Evolutionary conservation across 2,113 vertebrate species (phyloP), one percentile per base, ranked within the genome.

Genomic region (Xerus inauris): DNA sequence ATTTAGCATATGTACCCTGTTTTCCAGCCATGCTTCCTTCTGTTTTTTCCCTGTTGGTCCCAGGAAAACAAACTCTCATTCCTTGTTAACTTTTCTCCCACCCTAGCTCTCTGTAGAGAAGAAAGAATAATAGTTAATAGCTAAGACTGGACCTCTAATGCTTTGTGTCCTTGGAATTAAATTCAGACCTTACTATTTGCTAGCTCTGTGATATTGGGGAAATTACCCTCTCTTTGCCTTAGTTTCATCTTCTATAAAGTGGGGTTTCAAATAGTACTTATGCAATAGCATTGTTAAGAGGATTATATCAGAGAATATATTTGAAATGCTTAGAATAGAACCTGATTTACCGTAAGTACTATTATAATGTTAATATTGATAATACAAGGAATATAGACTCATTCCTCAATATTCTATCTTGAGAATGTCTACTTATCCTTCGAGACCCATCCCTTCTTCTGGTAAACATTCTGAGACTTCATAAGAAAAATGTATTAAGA

Each of bases 81-180:
- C 9, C 35, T 71, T 47, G 6, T 6, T 28, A 4, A 49, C 14
- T n/a, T 35, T 51, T 75, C 1, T 1, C 8, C 12, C 16, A 8
- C 1, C 3, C 4, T 1, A 26, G 14, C 0, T n/a, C 42, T 11
- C 32, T 10, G 2, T 45, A 40, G 1, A 87, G 10, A 26, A 45
- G 7, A 73, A 40, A 64, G 20, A 54, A 1, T 64, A 22, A 20
- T 19, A 20, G 40, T n/a, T 51, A 77, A 40, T 47, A 67, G 16
- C 62, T 57, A 73, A 81, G 28, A 49, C 49, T 75, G 14, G 11
- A 38, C n/a, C 5, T 28, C 40, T 54, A 3, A 30, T 47, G 59
- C 14, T 47, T 65, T 35, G 51, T 57, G 65, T 67, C 32, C 19
- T 26, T 76, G 10, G 6, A 19, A 38, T 88, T 77, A 82, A 93